A percentile compares a stretch with the other conserved stretches of the same genome.
phyloP scores from a whole-genome alignment of 2,113 vertebrate genomes.

The Arvicanthis niloticus region DNA sequence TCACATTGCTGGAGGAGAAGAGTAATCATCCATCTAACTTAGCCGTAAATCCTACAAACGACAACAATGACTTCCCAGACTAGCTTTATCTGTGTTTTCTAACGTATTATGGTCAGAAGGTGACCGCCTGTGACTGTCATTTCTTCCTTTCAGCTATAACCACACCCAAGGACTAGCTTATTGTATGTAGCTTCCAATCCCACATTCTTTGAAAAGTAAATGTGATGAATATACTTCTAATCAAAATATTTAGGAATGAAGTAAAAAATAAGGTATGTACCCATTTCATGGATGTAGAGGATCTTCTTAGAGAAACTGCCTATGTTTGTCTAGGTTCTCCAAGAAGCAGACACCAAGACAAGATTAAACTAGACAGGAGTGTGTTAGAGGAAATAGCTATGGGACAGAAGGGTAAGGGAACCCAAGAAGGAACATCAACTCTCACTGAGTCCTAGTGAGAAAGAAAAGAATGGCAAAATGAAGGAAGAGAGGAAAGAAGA shows the following conservation, averaged over 20 bases:
- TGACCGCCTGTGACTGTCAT: not conserved
- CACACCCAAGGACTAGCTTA: not conserved
- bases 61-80: not conserved
- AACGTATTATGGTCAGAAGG: not conserved
- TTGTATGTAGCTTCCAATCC: not conserved
- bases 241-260: conserved; percentile 13
- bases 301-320: not conserved
- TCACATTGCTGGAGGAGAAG: not conserved
- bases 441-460: not conserved
- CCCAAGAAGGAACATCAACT: not conserved
- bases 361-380: not conserved
- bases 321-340: not conserved
- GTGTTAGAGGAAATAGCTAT: not conserved
- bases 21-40: not conserved
- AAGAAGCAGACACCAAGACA: not conserved
- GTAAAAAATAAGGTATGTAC: not conserved
- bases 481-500: not conserved
- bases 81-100: not conserved
- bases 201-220: conserved; percentile 29
- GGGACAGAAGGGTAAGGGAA: not conserved
- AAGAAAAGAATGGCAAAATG: not conserved
- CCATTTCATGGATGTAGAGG: not conserved
- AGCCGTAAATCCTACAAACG: not conserved
- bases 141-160: not conserved
- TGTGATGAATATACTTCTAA: not conserved